Base-by-base conservation (phyloP, 2,113 vertebrate species). In the Penelope pileata region DNA sequence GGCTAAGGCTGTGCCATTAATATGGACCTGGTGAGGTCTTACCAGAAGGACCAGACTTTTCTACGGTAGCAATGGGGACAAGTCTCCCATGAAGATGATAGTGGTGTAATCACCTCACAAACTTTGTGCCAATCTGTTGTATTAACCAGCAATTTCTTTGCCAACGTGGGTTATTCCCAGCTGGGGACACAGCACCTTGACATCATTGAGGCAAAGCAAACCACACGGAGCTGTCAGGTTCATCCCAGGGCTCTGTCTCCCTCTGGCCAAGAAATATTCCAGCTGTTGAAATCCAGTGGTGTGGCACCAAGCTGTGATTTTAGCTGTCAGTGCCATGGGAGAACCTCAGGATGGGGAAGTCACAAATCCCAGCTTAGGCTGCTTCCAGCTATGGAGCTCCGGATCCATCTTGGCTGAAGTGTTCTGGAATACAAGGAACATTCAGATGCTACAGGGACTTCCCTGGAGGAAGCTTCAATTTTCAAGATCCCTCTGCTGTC, bases 381-480 rank as follows among this genome's bases (percentile, higher is more conserved):
- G 36, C 29, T 43, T 53, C 36, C 77, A 79, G 38, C 15, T 58
- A 2, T 5, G 32, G 19, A 82, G 19, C 3, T 67, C 21, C 21
- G 16, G 58, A 4, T 66, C 48, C n/a, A 18, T 1, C 36, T 27
- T 54, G 38, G 30, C 47, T 63, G 30, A 67, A n/a, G 32, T 7
- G 17, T 2, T 38, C 0, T 56, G 92, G 42, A 29, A 85, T 16
- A 24, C 0, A 0, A 75, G 70, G 51, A 83, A 64, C 0, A 1
- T 27, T 66, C 32, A 30, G 9, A 6, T 45, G 59, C 24, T 30
- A 16, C 16, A 12, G 30, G 19, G 45, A 73, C 36, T 69, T 56
- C 50, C 22, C 32, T 34, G 38, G 40, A 62, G 43, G 9, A 66
- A 84, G 34, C 12, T 53, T 51, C 13, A 56, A 32, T 30, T 32